Evolutionary conservation across 64 coral and sea anemone genomes (phyloP), one percentile per base, ranked within the genome.

Genomic region (Montipora sp.): DNA sequence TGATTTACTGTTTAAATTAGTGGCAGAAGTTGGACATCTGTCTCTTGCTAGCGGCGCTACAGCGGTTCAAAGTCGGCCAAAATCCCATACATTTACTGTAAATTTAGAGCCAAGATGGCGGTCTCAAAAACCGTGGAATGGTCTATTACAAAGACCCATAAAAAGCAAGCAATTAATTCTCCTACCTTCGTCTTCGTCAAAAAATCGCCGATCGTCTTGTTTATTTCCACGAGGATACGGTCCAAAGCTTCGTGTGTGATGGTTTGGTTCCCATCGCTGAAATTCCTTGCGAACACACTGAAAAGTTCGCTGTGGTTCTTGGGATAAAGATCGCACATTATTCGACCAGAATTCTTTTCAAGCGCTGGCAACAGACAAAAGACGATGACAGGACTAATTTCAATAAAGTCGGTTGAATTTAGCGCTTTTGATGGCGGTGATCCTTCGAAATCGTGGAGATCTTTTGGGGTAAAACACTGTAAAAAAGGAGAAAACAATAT

Each of bases 251-350:
- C 82, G 8, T 22, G 61, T 1, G 82, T 85, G 47, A 85, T 85
- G 46, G 15, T 63, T 4, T 71, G 46, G 12, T 85, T 46, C 5
- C 82, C 82, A 22, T 85, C 5, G 48, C 36, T 69, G 18, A 70
- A 67, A 50, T 85, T 85, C 46, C 47, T 85, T 48, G 61, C 60
- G 19, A 85, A 85, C 18, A 7, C 68, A 20, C 22, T 67, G 65
- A 71, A 85, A 72, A 85, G 82, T 72, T 72, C 82, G 82, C 82
- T 85, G 45, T 70, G 82, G 82, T 72, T 85, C 82, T 46, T 85
- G 65, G 82, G 82, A 72, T 36, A 23, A 71, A n/a, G 0, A 9
- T 80, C 55, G 66, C 82, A 85, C 8, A 14, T 12, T 8, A 11
- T 36, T 49, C 49, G 61, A 71, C 82, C 61, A 71, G 82, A 48